Conservation (phyloP, 2,797 vertebrate genomes). For the Microctenopoma steveboyesi region DNA sequence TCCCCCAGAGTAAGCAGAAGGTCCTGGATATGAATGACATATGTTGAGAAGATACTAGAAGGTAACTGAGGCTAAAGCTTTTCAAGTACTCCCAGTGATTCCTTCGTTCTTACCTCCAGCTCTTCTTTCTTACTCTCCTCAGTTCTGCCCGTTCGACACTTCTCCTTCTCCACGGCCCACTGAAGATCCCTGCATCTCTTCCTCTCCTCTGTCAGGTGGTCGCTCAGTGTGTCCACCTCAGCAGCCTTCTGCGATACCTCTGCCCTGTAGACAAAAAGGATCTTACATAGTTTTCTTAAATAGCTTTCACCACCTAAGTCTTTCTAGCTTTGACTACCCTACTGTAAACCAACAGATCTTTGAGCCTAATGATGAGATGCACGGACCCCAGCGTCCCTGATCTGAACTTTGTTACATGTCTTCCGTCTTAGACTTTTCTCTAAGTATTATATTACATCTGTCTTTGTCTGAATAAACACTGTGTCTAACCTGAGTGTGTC, state of each 20-base stretch:
- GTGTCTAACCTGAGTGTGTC: constrained; percentile 88
- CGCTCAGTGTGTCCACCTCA: constrained; percentile 87
- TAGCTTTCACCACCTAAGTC: too few species aligned
- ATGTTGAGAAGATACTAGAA: too few species aligned
- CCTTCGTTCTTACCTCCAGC: constrained; percentile 86
- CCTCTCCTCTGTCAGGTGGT: constrained; percentile 88
- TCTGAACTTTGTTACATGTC: too few species aligned
- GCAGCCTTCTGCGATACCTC: constrained; percentile 89
- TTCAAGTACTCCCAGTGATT: not conserved
- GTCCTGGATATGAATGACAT: constrained; percentile 81
- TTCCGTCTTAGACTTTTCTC: too few species aligned
- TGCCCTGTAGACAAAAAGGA: constrained; percentile 75
- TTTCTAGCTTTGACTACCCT: too few species aligned
- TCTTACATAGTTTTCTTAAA: not conserved
- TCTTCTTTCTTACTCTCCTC: constrained; percentile 88
- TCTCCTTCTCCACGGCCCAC: constrained; percentile 92
- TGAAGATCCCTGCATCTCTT: constrained; percentile 90
- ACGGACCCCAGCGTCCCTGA: not conserved
- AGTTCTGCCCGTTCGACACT: constrained; percentile 81
- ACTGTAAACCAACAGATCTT: too few species aligned
- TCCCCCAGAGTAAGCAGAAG: constrained; percentile 88
- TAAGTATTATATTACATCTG: not conserved
- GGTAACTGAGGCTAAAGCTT: not conserved
- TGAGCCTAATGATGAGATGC: not conserved
- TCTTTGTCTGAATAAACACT: not conserved